These are phyloP conservation scores for Megalops cyprinoides DNA, from an alignment of 2,797 vertebrate genomes.

Conservation along the genomic window DNA sequence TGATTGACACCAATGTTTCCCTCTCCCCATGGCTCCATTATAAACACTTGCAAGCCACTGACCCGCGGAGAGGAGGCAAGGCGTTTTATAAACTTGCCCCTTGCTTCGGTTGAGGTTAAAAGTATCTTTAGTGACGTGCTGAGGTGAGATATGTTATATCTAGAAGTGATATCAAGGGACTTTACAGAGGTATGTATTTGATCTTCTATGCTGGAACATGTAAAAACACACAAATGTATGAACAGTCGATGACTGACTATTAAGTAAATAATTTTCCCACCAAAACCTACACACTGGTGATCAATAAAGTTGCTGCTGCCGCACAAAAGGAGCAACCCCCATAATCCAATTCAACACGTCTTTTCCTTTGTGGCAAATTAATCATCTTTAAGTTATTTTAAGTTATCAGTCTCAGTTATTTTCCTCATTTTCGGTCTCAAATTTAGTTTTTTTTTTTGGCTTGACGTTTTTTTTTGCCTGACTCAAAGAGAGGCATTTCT, in stretches of 20 bases:
- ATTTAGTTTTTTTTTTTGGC: constrained; percentile 63
- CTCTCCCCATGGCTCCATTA: constrained; percentile 84
- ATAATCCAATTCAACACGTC: constrained; percentile 79
- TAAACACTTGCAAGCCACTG: constrained; percentile 77
- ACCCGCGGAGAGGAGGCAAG: constrained; percentile 67
- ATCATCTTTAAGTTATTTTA: too few species aligned
- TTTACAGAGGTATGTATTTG: background rate
- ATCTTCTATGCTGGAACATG: background rate
- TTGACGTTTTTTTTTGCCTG: constrained; percentile 55
- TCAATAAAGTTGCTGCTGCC: constrained; percentile 76
- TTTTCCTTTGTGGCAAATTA: constrained; percentile 81
- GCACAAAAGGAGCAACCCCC: constrained; percentile 76
- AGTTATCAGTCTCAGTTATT: constrained; percentile 76
- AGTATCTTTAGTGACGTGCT: background rate
- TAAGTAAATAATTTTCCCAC: constrained; percentile 84
- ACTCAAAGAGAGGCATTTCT: constrained; percentile 73
- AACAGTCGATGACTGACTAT: constrained; percentile 80
- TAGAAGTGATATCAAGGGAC: background rate
- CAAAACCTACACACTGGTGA: constrained; percentile 74
- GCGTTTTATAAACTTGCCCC: background rate
- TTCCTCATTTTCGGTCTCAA: constrained; percentile 38
- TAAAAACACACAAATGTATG: constrained; percentile 57
- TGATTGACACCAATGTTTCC: constrained; percentile 88
- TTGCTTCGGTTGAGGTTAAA: background rate
- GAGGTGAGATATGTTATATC: background rate